Percentiles rank a stretch among this genome's conserved stretches.
Conservation (phyloP, 2,113 vertebrate species). For the Morone saxatilis region DNA sequence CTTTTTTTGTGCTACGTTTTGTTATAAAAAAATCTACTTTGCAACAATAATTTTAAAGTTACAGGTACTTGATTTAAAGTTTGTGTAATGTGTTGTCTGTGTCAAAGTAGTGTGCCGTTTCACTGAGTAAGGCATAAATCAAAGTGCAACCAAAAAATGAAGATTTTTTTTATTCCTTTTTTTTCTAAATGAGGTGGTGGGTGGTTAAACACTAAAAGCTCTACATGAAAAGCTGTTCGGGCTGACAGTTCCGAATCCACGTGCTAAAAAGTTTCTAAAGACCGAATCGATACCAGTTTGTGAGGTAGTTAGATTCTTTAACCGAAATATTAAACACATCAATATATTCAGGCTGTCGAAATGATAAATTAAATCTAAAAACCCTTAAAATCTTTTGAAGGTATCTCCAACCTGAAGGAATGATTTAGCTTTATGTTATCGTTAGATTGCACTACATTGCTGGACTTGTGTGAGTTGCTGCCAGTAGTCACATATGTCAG, state of each 20-base stretch:
- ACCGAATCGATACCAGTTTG: constrained; percentile 8
- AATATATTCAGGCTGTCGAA: not conserved
- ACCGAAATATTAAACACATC: constrained; percentile 14
- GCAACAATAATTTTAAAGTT: not conserved
- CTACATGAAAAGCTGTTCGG: not conserved
- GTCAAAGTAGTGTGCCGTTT: constrained; percentile 1
- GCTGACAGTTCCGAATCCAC: not conserved
- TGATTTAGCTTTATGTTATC: not conserved
- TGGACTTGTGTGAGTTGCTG: not conserved
- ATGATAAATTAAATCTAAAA: constrained; percentile 37
- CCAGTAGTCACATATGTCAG: too few relatives aligned
- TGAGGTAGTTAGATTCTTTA: constrained; percentile 67
- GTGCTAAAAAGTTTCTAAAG: not conserved
- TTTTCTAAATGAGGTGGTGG: not conserved
- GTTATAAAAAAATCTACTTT: not conserved
- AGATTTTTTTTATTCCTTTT: not conserved
- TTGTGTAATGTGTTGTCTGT: not conserved
- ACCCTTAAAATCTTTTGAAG: not conserved
- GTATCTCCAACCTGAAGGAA: constrained; percentile 16
- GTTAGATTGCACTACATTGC: constrained; percentile 11
- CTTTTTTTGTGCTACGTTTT: not conserved
- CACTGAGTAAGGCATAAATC: constrained; percentile 67
- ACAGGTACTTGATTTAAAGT: not conserved
- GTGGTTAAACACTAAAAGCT: not conserved
- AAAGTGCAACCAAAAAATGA: constrained; percentile 59